Conservation (phyloP, 2,888 invertebrate species). For the Mimachlamys varia region DNA sequence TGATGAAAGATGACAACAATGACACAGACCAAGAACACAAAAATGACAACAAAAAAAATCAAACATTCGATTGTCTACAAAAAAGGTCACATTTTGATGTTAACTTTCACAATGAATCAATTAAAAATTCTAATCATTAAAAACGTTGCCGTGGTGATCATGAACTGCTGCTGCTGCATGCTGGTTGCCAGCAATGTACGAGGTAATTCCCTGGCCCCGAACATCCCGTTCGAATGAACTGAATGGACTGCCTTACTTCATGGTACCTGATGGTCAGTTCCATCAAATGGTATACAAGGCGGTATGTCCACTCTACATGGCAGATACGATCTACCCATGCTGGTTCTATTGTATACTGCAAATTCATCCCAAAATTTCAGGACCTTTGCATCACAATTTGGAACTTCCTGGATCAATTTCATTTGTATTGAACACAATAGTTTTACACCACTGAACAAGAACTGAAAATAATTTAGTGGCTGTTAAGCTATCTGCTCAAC, state of each 20-base stretch:
- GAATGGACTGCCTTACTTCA: not conserved
- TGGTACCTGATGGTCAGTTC: not conserved
- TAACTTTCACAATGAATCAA: constrained; percentile 21
- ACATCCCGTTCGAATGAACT: not conserved
- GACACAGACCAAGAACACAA: constrained; percentile 53
- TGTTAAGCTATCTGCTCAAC: constrained; percentile 59
- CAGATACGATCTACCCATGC: not conserved
- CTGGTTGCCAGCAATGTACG: not conserved
- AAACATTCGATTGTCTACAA: constrained; percentile 36
- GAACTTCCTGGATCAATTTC: constrained; percentile 13
- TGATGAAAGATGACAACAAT: constrained; percentile 53
- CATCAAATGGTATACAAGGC: not conserved
- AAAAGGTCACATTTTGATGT: constrained; percentile 7
- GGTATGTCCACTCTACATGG: not conserved
- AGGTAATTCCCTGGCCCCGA: not conserved
- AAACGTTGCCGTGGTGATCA: constrained; percentile 19
- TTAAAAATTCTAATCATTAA: constrained; percentile 31
- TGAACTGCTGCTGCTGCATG: constrained; percentile 33
- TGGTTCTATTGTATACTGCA: not conserved
- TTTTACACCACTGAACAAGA: constrained; percentile 36
- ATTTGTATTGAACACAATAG: constrained; percentile 13
- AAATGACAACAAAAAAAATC: constrained; percentile 39
- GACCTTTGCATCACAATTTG: not conserved
- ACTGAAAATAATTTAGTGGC: not conserved
- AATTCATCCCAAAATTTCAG: not conserved